Evolutionary conservation across 2,888 invertebrate genomes (phyloP).

Genomic region (Synergus gifuensis): DNA sequence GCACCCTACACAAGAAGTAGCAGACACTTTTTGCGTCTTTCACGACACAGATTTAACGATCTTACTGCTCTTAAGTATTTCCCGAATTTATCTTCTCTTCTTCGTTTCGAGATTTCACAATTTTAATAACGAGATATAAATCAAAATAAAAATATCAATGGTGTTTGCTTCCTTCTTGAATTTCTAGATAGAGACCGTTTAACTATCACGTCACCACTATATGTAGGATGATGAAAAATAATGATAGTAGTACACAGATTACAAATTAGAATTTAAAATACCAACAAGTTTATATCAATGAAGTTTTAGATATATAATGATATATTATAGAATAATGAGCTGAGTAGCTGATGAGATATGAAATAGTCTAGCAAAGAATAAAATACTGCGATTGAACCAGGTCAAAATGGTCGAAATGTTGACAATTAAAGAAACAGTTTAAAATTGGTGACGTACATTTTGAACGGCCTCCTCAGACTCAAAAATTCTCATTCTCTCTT

Average conservation of each 20-base stretch:
- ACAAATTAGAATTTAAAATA: background rate
- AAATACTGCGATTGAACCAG: too few species aligned
- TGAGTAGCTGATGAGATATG: background rate
- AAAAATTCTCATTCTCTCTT: slow-evolving; percentile 35
- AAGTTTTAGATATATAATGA: too few species aligned
- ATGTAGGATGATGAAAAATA: background rate
- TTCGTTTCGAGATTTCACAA: background rate
- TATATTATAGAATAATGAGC: too few species aligned
- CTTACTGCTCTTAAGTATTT: slow-evolving; percentile 2
- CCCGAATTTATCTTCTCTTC: slow-evolving; percentile 15
- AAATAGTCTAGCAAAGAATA: background rate
- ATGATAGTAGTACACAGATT: background rate
- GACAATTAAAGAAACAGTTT: background rate
- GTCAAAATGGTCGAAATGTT: too few species aligned
- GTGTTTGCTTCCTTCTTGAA: slow-evolving; percentile 42
- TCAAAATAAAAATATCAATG: slow-evolving; percentile 17
- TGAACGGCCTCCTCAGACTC: slow-evolving; percentile 23
- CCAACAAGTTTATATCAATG: background rate
- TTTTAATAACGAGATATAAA: slow-evolving; percentile 9
- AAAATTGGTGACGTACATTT: slow-evolving; percentile 27
- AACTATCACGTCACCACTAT: slow-evolving; percentile 30
- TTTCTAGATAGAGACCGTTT: slow-evolving; percentile 21
- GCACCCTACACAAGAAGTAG: slow-evolving; percentile 70
- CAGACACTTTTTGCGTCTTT: slow-evolving; percentile 55
- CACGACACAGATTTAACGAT: slow-evolving; percentile 36